Conservation (phyloP, 2,888 invertebrate genomes). For the Eubasilissa splendida region DNA sequence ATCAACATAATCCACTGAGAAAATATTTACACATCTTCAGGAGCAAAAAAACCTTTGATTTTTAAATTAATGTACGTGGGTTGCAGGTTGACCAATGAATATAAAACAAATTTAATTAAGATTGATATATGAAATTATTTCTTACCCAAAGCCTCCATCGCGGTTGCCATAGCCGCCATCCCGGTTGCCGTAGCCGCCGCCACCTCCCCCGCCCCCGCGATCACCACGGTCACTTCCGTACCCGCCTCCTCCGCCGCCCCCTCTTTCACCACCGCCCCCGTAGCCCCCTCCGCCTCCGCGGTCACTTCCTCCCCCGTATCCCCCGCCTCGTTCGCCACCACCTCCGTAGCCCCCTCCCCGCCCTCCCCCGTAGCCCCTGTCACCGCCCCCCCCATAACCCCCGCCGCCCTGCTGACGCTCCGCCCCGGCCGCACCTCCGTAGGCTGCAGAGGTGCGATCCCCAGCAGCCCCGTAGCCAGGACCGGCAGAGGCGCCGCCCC, state of each 20-base stretch:
- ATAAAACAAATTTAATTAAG: no score
- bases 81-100: no score
- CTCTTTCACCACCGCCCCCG: slow-evolving; percentile 65
- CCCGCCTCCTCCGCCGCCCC: slow-evolving; percentile 66
- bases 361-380: slow-evolving; percentile 60
- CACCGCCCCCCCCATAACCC: slow-evolving; percentile 60
- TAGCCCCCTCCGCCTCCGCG: slow-evolving; percentile 67
- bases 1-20: no score
- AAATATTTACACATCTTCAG: no score
- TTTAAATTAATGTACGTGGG: no score
- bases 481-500: slow-evolving; percentile 63
- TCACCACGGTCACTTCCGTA: slow-evolving; percentile 67
- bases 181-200: slow-evolving; percentile 60
- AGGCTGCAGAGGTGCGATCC: slow-evolving; percentile 62
- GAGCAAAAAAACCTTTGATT: no score
- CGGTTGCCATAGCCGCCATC: slow-evolving; percentile 61
- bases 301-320: slow-evolving; percentile 65
- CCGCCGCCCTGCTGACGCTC: slow-evolving; percentile 61
- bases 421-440: slow-evolving; percentile 46
- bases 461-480: slow-evolving; percentile 62
- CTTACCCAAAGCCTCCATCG: slow-evolving; percentile 75
- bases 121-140: slow-evolving; percentile 52
- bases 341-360: slow-evolving; percentile 62
- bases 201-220: slow-evolving; percentile 64
- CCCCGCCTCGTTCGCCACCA: slow-evolving; percentile 65